phyloP scores from a whole-genome alignment of 2,888 invertebrate genomes.

The Calliphora vomitoria region DNA sequence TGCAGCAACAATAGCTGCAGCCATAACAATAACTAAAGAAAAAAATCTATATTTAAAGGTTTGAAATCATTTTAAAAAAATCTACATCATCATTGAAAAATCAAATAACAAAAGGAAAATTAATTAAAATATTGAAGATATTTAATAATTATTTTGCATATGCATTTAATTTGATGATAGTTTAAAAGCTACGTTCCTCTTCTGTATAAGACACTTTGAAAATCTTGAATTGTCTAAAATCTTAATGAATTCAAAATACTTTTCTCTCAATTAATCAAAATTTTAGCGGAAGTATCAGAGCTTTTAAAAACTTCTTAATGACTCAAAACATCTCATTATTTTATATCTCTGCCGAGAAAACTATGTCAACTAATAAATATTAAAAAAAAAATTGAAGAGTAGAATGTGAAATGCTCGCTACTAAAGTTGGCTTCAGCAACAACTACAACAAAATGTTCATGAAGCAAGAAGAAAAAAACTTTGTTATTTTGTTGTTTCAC shows the following conservation, averaged over 20 bases:
- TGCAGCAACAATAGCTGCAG: conserved; percentile 31
- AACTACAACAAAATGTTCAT: conserved; percentile 11
- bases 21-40: conserved; percentile 7
- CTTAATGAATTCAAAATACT: no score
- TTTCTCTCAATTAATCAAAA: no score
- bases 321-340: background rate
- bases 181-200: no score
- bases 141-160: no score
- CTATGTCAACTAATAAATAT: conserved; percentile 34
- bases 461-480: background rate
- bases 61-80: background rate
- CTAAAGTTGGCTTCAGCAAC: conserved; percentile 11
- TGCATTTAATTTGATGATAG: no score
- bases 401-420: conserved; percentile 30
- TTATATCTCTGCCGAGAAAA: background rate
- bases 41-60: conserved; percentile 19
- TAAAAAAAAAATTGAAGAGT: background rate
- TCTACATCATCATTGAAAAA: background rate
- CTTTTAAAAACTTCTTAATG: no score
- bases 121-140: no score
- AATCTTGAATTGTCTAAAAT: background rate
- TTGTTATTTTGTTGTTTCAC: conserved; percentile 30
- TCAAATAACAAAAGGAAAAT: no score
- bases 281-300: no score
- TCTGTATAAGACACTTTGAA: background rate